Evolutionary conservation across 1,140 invertebrate genomes (phyloP).

Genomic region (Nasonia giraulti): DNA sequence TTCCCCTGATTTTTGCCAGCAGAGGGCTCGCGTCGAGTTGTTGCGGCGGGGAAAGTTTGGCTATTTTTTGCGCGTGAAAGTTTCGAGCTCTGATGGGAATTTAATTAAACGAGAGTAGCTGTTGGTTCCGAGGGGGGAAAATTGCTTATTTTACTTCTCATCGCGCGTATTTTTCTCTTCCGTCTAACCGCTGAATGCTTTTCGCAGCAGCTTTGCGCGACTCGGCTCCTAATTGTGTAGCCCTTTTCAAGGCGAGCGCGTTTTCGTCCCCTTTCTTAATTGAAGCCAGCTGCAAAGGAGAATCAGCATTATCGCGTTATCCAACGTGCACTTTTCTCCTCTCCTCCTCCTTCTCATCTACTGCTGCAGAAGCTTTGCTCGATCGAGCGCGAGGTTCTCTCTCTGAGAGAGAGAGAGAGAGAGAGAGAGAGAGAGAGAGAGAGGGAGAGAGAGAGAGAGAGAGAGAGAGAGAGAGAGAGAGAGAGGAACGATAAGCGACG

Average conservation of each 20-base stretch:
- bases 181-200: no score
- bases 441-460: no score
- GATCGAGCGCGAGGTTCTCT: background rate
- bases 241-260: background rate
- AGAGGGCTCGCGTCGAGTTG: background rate
- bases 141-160: background rate
- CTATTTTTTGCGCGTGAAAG: background rate
- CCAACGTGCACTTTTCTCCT: background rate
- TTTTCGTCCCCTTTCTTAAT: background rate
- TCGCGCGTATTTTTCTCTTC: no score
- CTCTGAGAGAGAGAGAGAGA: no score
- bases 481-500: background rate
- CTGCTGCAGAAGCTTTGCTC: background rate
- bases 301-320: background rate
- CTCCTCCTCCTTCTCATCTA: background rate
- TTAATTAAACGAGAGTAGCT: background rate
- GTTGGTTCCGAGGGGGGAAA: background rate
- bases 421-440: no score
- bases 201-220: no score
- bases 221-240: background rate
- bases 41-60: background rate
- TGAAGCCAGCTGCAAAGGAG: background rate
- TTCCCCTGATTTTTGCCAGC: background rate
- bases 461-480: no score
- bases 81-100: background rate